These are phyloP conservation scores for Microtus richardsoni DNA, from an alignment of 2,113 vertebrate genomes.

Conservation along the genomic window DNA sequence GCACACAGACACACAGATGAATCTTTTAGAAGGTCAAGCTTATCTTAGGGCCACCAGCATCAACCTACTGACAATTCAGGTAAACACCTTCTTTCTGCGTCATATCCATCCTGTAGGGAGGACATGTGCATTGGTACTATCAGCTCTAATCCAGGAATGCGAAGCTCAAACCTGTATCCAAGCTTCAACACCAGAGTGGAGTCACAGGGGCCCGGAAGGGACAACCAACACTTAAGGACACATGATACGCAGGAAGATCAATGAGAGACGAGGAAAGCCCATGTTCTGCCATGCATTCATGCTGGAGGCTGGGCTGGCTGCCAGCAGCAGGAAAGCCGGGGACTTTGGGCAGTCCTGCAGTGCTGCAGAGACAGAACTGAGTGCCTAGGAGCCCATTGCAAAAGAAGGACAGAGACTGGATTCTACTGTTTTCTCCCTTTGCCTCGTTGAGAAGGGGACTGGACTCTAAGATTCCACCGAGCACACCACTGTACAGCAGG, in stretches of 20 bases:
- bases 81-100: neutral
- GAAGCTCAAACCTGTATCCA: neutral
- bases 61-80: neutral
- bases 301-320: neutral
- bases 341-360: neutral
- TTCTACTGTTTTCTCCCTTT: neutral
- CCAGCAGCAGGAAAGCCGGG: neutral
- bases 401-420: neutral
- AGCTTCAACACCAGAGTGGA: neutral
- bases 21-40: neutral
- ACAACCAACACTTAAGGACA: neutral
- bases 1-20: neutral
- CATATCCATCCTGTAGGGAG: neutral
- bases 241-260: neutral
- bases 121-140: neutral
- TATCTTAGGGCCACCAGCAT: neutral
- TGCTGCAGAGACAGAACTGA: neutral
- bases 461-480: neutral
- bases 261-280: neutral
- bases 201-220: neutral
- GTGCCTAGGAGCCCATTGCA: neutral
- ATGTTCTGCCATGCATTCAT: neutral
- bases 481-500: neutral
- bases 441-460: neutral
- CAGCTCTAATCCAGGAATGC: neutral